Evolutionary conservation across 2,113 vertebrate genomes (phyloP).

Genomic region (Boleophthalmus pectinirostris): DNA sequence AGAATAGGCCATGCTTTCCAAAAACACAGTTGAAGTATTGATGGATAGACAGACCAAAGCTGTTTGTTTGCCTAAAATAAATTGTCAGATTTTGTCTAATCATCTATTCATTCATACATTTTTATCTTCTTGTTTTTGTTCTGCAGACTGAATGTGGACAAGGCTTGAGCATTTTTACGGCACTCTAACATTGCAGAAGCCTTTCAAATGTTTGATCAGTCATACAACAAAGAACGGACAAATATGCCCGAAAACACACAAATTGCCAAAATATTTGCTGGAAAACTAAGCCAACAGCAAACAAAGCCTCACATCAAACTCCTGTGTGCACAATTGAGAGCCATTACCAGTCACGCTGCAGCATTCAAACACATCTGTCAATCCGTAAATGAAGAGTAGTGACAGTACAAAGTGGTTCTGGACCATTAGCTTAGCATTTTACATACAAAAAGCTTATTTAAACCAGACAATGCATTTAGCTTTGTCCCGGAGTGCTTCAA

Average conservation of each 20-base stretch:
- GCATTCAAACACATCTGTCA: constrained; percentile 38
- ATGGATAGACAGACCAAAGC: neutral
- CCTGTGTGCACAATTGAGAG: constrained; percentile 2
- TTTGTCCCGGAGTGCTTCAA: neutral
- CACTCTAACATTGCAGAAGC: neutral
- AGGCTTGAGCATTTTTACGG: neutral
- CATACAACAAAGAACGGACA: neutral
- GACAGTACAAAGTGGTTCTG: constrained; percentile 10
- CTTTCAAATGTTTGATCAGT: constrained; percentile 10
- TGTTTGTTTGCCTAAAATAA: neutral
- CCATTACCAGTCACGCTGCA: constrained; percentile 1
- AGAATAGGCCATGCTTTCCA: neutral
- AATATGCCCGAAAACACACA: constrained; percentile 3
- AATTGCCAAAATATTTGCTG: constrained; percentile 15
- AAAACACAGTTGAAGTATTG: constrained; percentile 1
- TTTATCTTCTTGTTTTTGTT: neutral
- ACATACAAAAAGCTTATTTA: neutral
- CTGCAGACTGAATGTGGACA: neutral
- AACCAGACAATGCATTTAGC: constrained; percentile 8
- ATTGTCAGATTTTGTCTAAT: neutral
- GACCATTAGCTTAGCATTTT: constrained; percentile 13
- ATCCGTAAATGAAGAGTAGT: constrained; percentile 24
- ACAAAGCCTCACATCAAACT: constrained; percentile 1
- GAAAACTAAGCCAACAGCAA: neutral
- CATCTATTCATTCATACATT: neutral